phyloP scores from a whole-genome alignment of 2,888 invertebrate species.

The Eupsilia transversa region DNA sequence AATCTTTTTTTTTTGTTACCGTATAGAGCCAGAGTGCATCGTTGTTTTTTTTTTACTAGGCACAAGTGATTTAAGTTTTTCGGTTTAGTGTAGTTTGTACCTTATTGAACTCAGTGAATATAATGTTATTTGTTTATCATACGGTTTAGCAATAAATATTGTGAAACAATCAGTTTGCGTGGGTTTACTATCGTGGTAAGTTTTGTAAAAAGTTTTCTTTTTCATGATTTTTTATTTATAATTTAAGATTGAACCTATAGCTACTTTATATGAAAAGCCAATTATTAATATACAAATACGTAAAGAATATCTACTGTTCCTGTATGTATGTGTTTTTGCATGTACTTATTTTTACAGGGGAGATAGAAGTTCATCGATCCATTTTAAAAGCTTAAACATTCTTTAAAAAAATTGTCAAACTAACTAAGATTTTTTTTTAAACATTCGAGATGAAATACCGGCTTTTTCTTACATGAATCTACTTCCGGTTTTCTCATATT shows the following conservation, averaged over 20 bases:
- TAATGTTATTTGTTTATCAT: slow-evolving; percentile 1
- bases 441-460: background rate
- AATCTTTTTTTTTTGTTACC: slow-evolving; percentile 23
- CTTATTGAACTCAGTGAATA: slow-evolving; percentile 33
- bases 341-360: no score
- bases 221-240: background rate
- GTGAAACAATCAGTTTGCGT: slow-evolving; percentile 35
- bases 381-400: background rate
- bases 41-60: slow-evolving; percentile 30
- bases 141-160: slow-evolving; percentile 31
- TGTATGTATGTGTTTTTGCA: no score
- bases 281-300: background rate
- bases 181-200: slow-evolving; percentile 51
- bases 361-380: background rate
- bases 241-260: background rate
- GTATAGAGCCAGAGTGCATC: slow-evolving; percentile 9
- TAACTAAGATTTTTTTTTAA: background rate
- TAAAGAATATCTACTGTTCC: background rate
- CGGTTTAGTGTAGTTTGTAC: slow-evolving; percentile 34
- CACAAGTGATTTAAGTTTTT: slow-evolving; percentile 23
- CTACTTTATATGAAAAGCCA: background rate
- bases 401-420: background rate
- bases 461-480: background rate
- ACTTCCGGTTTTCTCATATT: no score
- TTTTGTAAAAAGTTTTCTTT: slow-evolving; percentile 26